Conservation (phyloP, 2,113 vertebrate genomes). For the Serinus canaria region DNA sequence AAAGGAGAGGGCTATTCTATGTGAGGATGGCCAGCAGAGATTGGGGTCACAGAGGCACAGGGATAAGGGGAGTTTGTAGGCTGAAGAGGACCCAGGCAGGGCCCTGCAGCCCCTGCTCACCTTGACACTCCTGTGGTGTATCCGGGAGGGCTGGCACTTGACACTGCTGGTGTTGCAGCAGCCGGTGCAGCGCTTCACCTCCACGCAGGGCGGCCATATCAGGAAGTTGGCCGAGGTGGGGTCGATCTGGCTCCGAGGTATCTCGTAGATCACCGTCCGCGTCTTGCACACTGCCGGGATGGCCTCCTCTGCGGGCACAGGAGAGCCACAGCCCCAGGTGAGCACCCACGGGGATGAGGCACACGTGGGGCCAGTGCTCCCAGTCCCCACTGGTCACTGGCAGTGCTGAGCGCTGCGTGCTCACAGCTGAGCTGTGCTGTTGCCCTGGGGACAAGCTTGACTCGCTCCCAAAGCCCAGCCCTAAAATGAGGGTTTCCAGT, state of each 20-base stretch:
- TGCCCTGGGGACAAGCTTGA: neutral
- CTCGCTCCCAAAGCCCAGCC: neutral
- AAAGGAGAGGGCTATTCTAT: fast-evolving
- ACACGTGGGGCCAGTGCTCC: neutral
- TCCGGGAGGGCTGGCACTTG: constrained; percentile 89
- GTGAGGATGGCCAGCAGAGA: neutral
- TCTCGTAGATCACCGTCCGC: constrained; percentile 97
- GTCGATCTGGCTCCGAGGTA: constrained; percentile 97
- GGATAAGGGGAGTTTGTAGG: neutral
- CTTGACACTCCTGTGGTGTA: constrained; percentile 95
- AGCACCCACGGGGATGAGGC: neutral
- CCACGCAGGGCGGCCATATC: constrained; percentile 98
- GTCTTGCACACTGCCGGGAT: constrained; percentile 94
- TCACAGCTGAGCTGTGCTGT: neutral
- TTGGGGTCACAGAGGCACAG: neutral
- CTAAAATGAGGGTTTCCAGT: neutral
- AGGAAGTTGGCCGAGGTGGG: constrained; percentile 97
- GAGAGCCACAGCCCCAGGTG: neutral
- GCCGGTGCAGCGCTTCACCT: constrained; percentile 96
- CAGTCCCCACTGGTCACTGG: neutral
- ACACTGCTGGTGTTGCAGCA: constrained; percentile 97
- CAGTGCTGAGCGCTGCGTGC: neutral
- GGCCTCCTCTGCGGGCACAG: constrained; percentile 85
- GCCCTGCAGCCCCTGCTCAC: constrained; percentile 65
- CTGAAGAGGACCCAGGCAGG: fast-evolving